Conservation (phyloP, 2,113 vertebrate genomes). For the Sander lucioperca region DNA sequence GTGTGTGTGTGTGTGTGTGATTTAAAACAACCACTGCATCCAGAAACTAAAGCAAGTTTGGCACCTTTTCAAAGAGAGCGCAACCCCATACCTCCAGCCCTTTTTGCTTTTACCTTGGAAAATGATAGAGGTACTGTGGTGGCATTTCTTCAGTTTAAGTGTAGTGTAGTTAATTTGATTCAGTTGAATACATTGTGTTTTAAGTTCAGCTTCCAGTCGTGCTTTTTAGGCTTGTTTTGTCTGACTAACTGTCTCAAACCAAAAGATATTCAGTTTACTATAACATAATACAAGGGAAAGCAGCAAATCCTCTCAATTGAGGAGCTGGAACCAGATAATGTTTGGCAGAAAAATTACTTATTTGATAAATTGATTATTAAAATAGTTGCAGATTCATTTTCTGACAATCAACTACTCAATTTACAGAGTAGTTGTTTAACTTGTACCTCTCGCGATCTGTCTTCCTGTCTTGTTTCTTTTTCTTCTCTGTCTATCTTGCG, state of each 20-base stretch:
- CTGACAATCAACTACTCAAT: neutral
- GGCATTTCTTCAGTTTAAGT: neutral
- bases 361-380: neutral
- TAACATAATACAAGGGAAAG: neutral
- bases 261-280: neutral
- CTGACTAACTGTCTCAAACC: neutral
- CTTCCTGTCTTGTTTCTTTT: neutral
- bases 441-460: neutral
- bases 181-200: constrained; percentile 22
- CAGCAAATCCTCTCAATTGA: neutral
- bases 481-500: neutral
- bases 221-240: constrained; percentile 24
- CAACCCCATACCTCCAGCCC: neutral
- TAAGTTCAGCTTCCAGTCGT: neutral
- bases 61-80: neutral
- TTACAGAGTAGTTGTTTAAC: neutral
- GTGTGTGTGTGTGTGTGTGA: neutral
- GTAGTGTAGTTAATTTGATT: neutral
- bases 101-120: constrained; percentile 23
- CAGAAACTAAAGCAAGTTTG: constrained; percentile 22
- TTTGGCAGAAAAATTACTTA: neutral
- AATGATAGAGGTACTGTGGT: constrained; percentile 2
- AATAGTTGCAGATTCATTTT: neutral
- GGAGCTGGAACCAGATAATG: neutral
- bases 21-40: constrained; percentile 5